Conservation (phyloP, 2,888 invertebrate species). For the Zelleria hepariella region DNA sequence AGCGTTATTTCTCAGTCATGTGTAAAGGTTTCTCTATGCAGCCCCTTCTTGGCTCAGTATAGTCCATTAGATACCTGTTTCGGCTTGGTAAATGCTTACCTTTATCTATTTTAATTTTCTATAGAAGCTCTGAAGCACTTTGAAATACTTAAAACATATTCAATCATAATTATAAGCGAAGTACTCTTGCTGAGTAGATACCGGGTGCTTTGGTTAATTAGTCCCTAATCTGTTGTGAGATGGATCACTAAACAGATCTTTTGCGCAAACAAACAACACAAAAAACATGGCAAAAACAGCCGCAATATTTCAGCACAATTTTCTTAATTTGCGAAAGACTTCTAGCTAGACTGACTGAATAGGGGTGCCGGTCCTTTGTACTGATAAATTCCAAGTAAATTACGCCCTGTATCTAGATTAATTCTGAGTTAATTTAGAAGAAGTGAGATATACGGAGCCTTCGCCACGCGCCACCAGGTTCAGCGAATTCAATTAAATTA, state of each 20-base stretch:
- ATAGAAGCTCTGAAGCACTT: too few species aligned
- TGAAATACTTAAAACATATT: slow-evolving; percentile 26
- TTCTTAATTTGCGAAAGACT: not conserved
- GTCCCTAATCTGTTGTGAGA: slow-evolving; percentile 23
- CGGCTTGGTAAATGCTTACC: too few species aligned
- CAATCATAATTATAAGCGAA: slow-evolving; percentile 28
- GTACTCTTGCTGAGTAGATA: slow-evolving; percentile 26
- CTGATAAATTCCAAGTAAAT: not conserved
- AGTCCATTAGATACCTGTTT: too few species aligned
- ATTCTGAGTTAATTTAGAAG: not conserved
- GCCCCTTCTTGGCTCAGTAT: too few species aligned
- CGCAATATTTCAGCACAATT: not conserved
- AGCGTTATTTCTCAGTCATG: too few species aligned
- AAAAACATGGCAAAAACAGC: slow-evolving; percentile 1
- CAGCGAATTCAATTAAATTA: too few species aligned
- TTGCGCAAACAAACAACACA: slow-evolving; percentile 1
- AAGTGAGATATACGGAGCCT: not conserved
- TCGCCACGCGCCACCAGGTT: too few species aligned
- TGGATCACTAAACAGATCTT: slow-evolving; percentile 5
- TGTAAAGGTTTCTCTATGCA: too few species aligned
- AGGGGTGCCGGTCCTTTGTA: not conserved
- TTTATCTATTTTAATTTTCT: too few species aligned
- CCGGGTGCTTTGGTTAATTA: slow-evolving; percentile 31
- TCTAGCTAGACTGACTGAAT: not conserved
- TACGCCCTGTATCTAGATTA: not conserved